These are phyloP conservation scores for Ametastegia equiseti DNA, from an alignment of 2,888 invertebrate species.

Conservation along the genomic window DNA sequence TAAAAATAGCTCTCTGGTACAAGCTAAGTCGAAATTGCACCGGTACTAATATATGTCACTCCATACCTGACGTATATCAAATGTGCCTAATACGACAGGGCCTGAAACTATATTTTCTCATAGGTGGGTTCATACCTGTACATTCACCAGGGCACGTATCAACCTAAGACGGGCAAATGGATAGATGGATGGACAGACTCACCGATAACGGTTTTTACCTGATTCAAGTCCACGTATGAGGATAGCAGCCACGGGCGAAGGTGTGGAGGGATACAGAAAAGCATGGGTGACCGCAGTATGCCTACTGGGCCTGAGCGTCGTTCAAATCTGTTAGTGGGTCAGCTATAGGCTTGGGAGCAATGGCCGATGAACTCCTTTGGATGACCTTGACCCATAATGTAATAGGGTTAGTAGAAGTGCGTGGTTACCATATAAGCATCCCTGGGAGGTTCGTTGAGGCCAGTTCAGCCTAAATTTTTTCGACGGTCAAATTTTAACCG, in stretches of 20 bases:
- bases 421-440: background rate
- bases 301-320: slow-evolving; percentile 56
- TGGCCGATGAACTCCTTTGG: slow-evolving; percentile 53
- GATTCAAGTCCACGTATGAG: slow-evolving; percentile 22
- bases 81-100: slow-evolving; percentile 18
- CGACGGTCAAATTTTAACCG: background rate
- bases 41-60: background rate
- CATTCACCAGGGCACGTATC: background rate
- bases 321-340: slow-evolving; percentile 73
- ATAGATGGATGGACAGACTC: background rate
- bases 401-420: background rate
- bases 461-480: background rate
- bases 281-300: background rate
- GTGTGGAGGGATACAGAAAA: slow-evolving; percentile 1
- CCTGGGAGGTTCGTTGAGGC: background rate
- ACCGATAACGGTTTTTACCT: slow-evolving; percentile 41
- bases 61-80: slow-evolving; percentile 6
- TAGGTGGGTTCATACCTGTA: background rate
- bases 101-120: background rate
- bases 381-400: slow-evolving; percentile 38
- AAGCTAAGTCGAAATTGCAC: slow-evolving; percentile 23
- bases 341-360: slow-evolving; percentile 62
- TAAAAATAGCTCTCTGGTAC: slow-evolving; percentile 13
- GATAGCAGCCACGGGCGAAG: background rate
- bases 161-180: background rate